A percentile compares a stretch with the other conserved stretches of the same genome.
Evolutionary conservation across 2,113 vertebrate species (phyloP).

Genomic region (Dicrurus megarhynchus): DNA sequence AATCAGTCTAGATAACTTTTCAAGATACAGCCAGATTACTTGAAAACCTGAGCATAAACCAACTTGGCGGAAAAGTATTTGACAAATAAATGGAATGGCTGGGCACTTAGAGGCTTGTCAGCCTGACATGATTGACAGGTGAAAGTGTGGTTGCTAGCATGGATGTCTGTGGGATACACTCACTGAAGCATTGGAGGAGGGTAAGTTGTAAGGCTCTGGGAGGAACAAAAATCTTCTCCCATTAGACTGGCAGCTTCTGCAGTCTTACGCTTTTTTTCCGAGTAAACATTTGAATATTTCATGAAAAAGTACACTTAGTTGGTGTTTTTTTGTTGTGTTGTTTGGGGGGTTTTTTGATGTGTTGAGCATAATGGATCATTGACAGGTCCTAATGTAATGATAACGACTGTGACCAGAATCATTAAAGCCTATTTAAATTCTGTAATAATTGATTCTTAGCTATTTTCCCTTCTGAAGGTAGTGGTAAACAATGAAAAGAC

Average conservation of each 20-base stretch:
- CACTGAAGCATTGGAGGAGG: neutral
- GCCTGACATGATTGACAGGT: neutral
- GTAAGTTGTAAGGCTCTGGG: neutral
- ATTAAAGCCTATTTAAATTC: neutral
- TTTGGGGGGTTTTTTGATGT: neutral
- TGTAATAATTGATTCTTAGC: neutral
- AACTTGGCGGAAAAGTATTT: neutral
- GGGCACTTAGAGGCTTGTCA: neutral
- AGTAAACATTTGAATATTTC: neutral
- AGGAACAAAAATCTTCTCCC: neutral
- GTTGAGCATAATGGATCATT: neutral
- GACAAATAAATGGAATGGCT: neutral
- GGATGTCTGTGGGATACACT: neutral
- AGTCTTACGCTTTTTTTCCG: neutral
- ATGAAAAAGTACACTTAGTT: neutral
- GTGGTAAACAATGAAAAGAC: neutral
- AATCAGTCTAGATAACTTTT: neutral
- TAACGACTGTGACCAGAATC: neutral
- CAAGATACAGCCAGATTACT: neutral
- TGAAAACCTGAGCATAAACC: neutral
- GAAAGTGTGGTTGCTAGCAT: neutral
- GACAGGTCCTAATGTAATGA: neutral
- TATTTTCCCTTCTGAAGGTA: neutral
- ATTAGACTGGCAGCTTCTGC: neutral
- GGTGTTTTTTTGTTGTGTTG: fast-evolving